Conservation (phyloP, 2,113 vertebrate species). For the Piliocolobus tephrosceles region DNA sequence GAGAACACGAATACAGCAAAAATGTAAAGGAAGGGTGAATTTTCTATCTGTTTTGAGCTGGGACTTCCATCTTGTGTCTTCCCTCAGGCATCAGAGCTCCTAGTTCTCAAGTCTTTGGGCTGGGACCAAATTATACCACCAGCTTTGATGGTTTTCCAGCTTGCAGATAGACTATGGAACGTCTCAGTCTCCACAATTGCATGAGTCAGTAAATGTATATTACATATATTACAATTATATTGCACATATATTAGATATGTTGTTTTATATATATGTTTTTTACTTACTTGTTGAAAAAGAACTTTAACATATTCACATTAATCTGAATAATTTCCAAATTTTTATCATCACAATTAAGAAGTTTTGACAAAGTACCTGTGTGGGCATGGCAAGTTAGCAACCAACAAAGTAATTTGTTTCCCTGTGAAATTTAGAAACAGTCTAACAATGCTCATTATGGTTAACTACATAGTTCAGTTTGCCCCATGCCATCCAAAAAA, state of each 20-base stretch:
- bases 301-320: not conserved
- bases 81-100: not conserved
- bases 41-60: too few species aligned
- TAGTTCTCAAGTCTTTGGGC: not conserved
- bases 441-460: not conserved
- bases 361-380: not conserved
- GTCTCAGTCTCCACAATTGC: not conserved
- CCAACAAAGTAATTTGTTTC: not conserved
- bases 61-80: not conserved
- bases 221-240: not conserved
- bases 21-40: not conserved
- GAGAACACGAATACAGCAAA: not conserved
- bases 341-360: not conserved
- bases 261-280: not conserved
- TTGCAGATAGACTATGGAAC: not conserved
- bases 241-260: not conserved
- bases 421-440: not conserved
- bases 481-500: not conserved
- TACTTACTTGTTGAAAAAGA: not conserved
- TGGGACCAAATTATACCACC: too few species aligned
- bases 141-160: not conserved
- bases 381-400: not conserved
- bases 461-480: not conserved
- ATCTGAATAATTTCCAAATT: not conserved
- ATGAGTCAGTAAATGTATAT: too few species aligned